Percentiles rank a stretch among this genome's conserved stretches.
Evolutionary conservation across 2,888 invertebrate genomes (phyloP).

Genomic region (Yponomeuta cagnagella): DNA sequence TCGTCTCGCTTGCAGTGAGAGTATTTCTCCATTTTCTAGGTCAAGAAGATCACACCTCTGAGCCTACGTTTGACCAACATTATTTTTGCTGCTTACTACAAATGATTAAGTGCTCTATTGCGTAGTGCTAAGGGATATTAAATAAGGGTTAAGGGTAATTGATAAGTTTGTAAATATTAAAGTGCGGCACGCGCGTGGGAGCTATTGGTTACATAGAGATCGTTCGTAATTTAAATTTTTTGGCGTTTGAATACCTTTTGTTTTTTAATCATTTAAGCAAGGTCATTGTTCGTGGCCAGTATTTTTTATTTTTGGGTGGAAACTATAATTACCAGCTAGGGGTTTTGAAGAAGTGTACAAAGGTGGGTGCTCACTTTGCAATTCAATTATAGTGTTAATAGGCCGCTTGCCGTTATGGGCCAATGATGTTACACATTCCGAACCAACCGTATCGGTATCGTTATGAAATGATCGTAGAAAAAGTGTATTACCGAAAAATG

Average conservation of each 20-base stretch:
- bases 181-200: slow-evolving; percentile 7
- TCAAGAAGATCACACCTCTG: slow-evolving; percentile 45
- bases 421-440: slow-evolving; percentile 64
- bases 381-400: slow-evolving; percentile 36
- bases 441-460: slow-evolving; percentile 52
- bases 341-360: not conserved
- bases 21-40: slow-evolving; percentile 60
- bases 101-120: not conserved
- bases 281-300: not conserved
- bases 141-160: not conserved
- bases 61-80: slow-evolving; percentile 5
- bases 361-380: slow-evolving; percentile 20
- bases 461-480: slow-evolving; percentile 25
- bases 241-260: not conserved
- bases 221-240: slow-evolving; percentile 2
- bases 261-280: not conserved
- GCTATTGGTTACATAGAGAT: slow-evolving; percentile 10
- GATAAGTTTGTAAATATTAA: not conserved
- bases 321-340: not conserved
- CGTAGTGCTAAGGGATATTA: not conserved
- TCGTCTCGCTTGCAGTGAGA: slow-evolving; percentile 46
- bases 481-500: slow-evolving; percentile 49
- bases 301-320: not conserved
- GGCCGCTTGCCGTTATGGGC: slow-evolving; percentile 50
- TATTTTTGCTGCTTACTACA: not conserved